These are phyloP conservation scores for Vimba vimba DNA, from an alignment of 2,113 vertebrate species.

Conservation along the genomic window DNA sequence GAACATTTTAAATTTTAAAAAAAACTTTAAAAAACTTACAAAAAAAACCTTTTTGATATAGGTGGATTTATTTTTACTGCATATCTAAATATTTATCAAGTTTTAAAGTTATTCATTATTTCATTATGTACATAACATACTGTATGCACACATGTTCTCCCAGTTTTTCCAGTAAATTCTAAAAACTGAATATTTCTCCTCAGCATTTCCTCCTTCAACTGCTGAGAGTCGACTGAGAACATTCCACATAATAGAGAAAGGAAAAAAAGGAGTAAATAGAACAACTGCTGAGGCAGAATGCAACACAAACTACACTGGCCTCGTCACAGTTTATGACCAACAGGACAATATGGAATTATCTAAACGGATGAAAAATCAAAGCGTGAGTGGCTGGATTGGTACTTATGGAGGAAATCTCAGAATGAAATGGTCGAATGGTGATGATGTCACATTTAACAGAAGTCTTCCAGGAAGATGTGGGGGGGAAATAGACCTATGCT, in stretches of 20 bases:
- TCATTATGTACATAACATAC: too few relatives aligned
- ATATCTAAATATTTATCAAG: too few relatives aligned
- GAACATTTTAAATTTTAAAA: too few relatives aligned
- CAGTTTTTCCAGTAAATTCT: background rate
- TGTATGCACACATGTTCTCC: too few relatives aligned
- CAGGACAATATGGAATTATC: background rate
- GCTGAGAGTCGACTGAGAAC: background rate
- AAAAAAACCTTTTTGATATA: too few relatives aligned
- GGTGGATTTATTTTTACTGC: too few relatives aligned
- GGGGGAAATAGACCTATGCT: background rate
- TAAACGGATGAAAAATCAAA: fast-evolving
- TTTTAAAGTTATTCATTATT: too few relatives aligned
- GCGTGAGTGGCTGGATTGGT: conserved; percentile 49
- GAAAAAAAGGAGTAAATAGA: fast-evolving
- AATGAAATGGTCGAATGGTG: conserved; percentile 61
- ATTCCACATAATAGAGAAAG: background rate
- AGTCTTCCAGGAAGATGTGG: fast-evolving
- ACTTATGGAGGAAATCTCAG: fast-evolving
- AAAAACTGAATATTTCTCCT: background rate
- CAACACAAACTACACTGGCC: fast-evolving
- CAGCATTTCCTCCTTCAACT: background rate
- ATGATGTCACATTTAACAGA: fast-evolving
- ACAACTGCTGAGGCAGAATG: background rate
- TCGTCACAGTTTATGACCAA: conserved; percentile 58
- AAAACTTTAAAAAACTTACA: too few relatives aligned